A percentile compares a stretch with the other conserved stretches of the same genome.
Conservation (phyloP, 2,113 vertebrate genomes). For the Charina bottae region DNA sequence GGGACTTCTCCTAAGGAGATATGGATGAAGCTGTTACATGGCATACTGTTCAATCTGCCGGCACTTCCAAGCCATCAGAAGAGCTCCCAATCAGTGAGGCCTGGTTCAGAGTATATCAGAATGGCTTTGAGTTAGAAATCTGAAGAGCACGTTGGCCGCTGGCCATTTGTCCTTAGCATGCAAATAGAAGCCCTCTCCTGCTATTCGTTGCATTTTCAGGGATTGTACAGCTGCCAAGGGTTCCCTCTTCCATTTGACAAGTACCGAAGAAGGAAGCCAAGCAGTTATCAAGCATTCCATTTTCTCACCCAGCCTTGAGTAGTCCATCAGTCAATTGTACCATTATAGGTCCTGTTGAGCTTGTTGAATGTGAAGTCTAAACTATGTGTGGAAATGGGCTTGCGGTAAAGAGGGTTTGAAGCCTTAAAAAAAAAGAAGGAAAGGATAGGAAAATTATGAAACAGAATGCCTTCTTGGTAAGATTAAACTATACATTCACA, state of each 20-base stretch:
- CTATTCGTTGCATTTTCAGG: slow-evolving; percentile 36
- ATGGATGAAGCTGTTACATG: slow-evolving; percentile 68
- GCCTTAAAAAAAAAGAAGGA: slow-evolving; percentile 73
- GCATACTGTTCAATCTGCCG: slow-evolving; percentile 58
- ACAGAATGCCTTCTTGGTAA: slow-evolving; percentile 5
- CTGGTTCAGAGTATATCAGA: slow-evolving; percentile 32
- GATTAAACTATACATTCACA: background rate
- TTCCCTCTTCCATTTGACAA: slow-evolving; percentile 58
- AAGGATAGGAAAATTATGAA: background rate
- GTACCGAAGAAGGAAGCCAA: slow-evolving; percentile 40
- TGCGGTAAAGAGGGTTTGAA: slow-evolving; percentile 94
- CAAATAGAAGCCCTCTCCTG: slow-evolving; percentile 52
- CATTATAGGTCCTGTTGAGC: slow-evolving; percentile 89
- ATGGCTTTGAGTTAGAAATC: slow-evolving; percentile 29
- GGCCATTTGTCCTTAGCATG: slow-evolving; percentile 52
- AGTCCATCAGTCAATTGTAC: slow-evolving; percentile 85
- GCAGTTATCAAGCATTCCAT: slow-evolving; percentile 50
- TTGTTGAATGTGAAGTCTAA: slow-evolving; percentile 88
- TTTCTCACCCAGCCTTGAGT: background rate
- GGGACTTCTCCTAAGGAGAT: slow-evolving; percentile 43
- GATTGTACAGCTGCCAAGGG: slow-evolving; percentile 54
- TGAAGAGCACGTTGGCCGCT: slow-evolving; percentile 32
- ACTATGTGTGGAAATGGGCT: slow-evolving; percentile 84
- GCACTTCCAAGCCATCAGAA: slow-evolving; percentile 56
- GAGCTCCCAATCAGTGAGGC: slow-evolving; percentile 47